Conservation (phyloP, 2,797 vertebrate species). For the Carcharodon carcharias region DNA sequence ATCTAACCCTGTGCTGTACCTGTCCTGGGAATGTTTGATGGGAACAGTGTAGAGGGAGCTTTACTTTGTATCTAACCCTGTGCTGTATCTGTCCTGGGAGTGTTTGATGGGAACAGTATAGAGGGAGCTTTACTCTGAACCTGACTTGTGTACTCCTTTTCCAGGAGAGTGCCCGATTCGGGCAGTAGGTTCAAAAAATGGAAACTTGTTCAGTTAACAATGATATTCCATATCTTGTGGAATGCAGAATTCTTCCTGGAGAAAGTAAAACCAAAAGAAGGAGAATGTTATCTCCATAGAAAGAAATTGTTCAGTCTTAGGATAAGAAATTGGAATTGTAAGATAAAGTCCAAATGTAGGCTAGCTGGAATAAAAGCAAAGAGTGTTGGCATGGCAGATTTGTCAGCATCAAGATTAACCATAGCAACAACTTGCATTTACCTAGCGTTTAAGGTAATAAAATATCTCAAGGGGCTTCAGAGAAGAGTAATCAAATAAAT, state of each 20-base stretch:
- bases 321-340: not conserved
- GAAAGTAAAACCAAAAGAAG: not conserved
- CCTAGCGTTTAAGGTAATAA: not conserved
- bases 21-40: too few relatives aligned
- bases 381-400: not conserved
- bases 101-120: too few relatives aligned
- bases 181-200: not conserved
- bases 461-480: not conserved
- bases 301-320: not conserved
- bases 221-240: not conserved
- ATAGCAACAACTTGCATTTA: not conserved
- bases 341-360: too few relatives aligned
- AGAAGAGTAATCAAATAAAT: not conserved
- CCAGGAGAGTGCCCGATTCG: not conserved
- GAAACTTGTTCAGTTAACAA: not conserved
- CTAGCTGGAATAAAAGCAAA: not conserved
- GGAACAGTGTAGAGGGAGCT: too few relatives aligned
- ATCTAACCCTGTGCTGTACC: too few relatives aligned
- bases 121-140: too few relatives aligned
- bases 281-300: not conserved
- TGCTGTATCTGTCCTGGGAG: too few relatives aligned
- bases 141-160: too few relatives aligned
- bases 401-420: not conserved
- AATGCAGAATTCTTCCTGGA: not conserved
- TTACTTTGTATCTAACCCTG: too few relatives aligned